Base-by-base conservation (phyloP, 2,888 invertebrate species). In the Arctia plantaginis region DNA sequence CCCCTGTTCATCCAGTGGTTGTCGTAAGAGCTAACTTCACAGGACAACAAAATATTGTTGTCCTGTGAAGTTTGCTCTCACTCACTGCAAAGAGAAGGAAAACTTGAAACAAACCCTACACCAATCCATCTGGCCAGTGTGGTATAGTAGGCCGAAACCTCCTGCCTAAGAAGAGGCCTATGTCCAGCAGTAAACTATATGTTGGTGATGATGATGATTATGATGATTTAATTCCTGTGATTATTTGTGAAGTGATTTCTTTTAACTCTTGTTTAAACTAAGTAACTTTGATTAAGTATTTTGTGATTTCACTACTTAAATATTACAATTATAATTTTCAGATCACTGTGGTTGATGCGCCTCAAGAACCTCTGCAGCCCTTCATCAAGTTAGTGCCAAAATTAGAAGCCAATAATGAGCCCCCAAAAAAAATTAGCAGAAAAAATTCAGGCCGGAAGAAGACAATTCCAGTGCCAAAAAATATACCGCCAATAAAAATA, bases 401-500 rank as follows among this genome's bases (percentile, higher is more conserved):
- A 80, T 66, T 81, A 4, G 84, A 88, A 41, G 41, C 71, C 12
- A 73, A 76, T 4, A 77, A 75, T 0, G 90, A 91, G 74, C 91
- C 92, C 47, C 92, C 92, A 6, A 93, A 92, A 77, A 94, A 94
- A 80, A 90, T 91, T 6, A 85, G 84, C 62, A 90, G 88, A 80
- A 91, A 90, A 75, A 91, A 92, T 67, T 88, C 88, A 0, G 94
- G 95, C 47, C 88, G 94, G 80, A 95, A 92, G 79, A 94, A 92
- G 84, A 85, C 91, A 0, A 81, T 91, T 41, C 92, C 92, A 3
- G 79, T 92, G 44, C 92, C 92, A 4, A 88, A 90, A 80, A 91
- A 91, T 65, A 82, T 92, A 71, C 90, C 91, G 64, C 95, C 95
- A 2, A 90, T 95, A 35, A 95, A 95, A 89, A 95, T 95, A 80